Percentiles rank a stretch among this genome's conserved stretches.
Evolutionary conservation across 2,888 invertebrate species (phyloP).

Genomic region (Meganola albula): DNA sequence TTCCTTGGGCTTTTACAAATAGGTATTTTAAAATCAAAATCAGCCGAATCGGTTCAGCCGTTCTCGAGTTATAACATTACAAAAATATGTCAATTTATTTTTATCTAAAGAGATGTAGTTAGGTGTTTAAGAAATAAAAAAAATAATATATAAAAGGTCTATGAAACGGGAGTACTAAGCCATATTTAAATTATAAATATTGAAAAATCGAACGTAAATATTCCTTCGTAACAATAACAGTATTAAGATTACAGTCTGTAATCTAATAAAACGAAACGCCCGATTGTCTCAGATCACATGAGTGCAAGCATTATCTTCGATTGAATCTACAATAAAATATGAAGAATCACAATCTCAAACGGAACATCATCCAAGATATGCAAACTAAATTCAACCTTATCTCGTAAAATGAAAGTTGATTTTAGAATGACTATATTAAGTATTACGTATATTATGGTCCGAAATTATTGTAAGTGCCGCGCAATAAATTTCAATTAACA

Average conservation of each 20-base stretch:
- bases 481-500: conserved; percentile 75
- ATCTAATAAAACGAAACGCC: conserved; percentile 65
- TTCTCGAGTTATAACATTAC: too few species aligned
- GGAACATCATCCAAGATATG: conserved; percentile 33
- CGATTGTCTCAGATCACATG: conserved; percentile 72
- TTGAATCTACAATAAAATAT: conserved; percentile 43
- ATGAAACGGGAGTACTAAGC: too few species aligned
- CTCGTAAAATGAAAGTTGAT: conserved; percentile 27
- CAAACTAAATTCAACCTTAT: conserved; percentile 31
- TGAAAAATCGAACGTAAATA: too few species aligned
- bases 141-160: too few species aligned
- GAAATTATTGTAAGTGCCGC: conserved; percentile 52
- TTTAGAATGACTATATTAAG: conserved; percentile 24
- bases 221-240: too few species aligned
- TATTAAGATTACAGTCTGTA: conserved; percentile 31
- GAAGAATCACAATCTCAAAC: conserved; percentile 14
- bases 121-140: too few species aligned
- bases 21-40: too few species aligned
- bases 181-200: too few species aligned
- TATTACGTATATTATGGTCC: conserved; percentile 46
- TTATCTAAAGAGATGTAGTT: too few species aligned
- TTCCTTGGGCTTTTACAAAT: too few species aligned
- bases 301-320: conserved; percentile 71
- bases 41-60: too few species aligned
- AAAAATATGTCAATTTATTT: too few species aligned